Percentiles rank a stretch among this genome's conserved stretches.
phyloP scores from a whole-genome alignment of 1,140 invertebrate genomes.

The Lordiphosa collinella region DNA sequence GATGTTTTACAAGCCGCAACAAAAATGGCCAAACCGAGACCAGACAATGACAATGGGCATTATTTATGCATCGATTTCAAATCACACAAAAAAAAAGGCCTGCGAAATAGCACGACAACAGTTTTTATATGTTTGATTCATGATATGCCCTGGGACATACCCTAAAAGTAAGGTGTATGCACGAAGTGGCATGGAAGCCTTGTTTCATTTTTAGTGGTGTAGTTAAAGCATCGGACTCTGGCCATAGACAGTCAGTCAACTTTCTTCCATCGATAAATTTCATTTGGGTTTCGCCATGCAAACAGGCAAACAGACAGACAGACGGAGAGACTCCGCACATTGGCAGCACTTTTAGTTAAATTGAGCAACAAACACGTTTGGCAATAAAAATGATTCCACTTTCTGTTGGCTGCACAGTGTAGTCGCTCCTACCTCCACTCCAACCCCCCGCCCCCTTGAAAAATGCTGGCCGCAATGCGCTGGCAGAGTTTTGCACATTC shows the following conservation, averaged over 20 bases:
- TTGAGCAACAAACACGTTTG: constrained; percentile 77
- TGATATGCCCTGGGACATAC: constrained; percentile 19
- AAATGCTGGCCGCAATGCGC: constrained; percentile 70
- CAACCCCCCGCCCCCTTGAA: constrained; percentile 2
- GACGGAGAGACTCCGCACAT: constrained; percentile 44
- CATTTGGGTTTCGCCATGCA: constrained; percentile 3
- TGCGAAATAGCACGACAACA: constrained; percentile 25
- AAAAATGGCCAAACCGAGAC: constrained; percentile 33
- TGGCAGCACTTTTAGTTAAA: constrained; percentile 75
- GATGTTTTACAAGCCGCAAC: constrained; percentile 9
- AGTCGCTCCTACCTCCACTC: background rate
- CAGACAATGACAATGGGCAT: constrained; percentile 56
- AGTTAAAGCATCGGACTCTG: background rate
- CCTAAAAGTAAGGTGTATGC: background rate
- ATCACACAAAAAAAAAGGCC: constrained; percentile 48
- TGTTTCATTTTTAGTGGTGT: too few species aligned
- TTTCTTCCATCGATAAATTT: constrained; percentile 23
- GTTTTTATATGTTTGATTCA: constrained; percentile 31
- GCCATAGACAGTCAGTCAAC: too few species aligned
- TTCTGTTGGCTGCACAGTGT: constrained; percentile 14
- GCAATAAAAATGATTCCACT: constrained; percentile 71
- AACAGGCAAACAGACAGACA: constrained; percentile 4
- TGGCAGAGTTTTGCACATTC: constrained; percentile 73
- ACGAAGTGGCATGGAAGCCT: too few species aligned
- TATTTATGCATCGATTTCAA: constrained; percentile 73